Evolutionary conservation across 2,888 invertebrate species (phyloP), one percentile per base, ranked within the genome.

Genomic region (Campopleginae sp.): DNA sequence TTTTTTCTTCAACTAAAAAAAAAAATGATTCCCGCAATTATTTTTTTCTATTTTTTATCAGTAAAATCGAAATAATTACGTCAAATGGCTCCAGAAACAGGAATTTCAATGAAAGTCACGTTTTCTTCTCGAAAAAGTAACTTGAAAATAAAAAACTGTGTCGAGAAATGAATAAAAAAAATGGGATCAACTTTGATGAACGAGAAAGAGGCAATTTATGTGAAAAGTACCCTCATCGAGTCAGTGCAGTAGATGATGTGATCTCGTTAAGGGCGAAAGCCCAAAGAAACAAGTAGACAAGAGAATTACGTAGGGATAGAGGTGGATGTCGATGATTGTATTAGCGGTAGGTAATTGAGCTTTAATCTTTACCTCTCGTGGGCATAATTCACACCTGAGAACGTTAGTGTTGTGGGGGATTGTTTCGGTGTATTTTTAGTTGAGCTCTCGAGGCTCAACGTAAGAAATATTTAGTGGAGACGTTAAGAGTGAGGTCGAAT

Each of bases 341-440:
- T 92, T 92, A 91, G 87, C 87, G 87, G 80, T 88, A 87, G 90
- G 90, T 91, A 92, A 92, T 92, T 91, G 91, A 92, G 88, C 90
- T 89, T 86, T 88, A 84, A 71, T 84, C 84, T 76, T 33, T 46
- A 61, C 74, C 63, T 68, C 70, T 70, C 77, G 77, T 72, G 71
- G 27, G 42, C 65, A 80, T 81, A 51, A 80, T 48, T 75, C 65
- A 27, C 74, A 46, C 48, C 68, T 23, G 44, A n/a, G 65, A 63
- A 71, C 27, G 65, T 33, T 27, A 31, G 54, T 44, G 51, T 80
- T 68, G 79, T 84, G 48, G 80, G 70, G 68, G 27, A 74, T 54
- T 63, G 51, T 76, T 66, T 76, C 54, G 58, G 65, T 44, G 46
- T 77, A 74, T 44, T 84, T 80, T 81, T 78, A 80, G 76, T 72